Percentiles rank a stretch among this genome's conserved stretches.
phyloP scores from a whole-genome alignment of 2,113 vertebrate species.

The Rhizomys pruinosus region DNA sequence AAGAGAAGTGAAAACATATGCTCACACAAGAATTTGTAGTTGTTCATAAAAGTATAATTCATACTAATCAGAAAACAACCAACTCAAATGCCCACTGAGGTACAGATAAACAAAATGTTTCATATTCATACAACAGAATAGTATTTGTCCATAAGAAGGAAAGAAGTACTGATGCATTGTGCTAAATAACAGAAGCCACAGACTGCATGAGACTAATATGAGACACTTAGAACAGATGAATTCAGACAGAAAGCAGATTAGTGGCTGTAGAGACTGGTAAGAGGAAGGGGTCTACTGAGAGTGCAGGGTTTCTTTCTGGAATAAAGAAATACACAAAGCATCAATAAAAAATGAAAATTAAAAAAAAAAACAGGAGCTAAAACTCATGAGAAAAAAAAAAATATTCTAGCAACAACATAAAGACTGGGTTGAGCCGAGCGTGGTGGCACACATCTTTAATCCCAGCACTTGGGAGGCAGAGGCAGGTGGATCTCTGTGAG shows the following conservation, averaged over 20 bases:
- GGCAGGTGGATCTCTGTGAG: too few species aligned
- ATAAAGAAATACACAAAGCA: too few species aligned
- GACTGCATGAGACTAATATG: neutral
- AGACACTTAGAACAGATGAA: neutral
- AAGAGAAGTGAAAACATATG: constrained; percentile 30
- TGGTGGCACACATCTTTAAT: too few species aligned
- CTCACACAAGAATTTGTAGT: neutral
- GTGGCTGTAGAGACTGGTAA: neutral
- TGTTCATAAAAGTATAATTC: neutral
- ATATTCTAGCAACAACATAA: too few species aligned
- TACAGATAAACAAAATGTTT: neutral
- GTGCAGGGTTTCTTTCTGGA: neutral
- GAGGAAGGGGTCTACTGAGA: neutral
- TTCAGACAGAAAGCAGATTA: neutral
- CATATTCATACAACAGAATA: neutral
- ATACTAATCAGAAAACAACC: neutral
- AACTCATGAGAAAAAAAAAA: too few species aligned
- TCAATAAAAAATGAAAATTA: too few species aligned
- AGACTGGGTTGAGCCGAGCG: too few species aligned
- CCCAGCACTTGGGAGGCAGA: too few species aligned
- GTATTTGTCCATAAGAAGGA: constrained; percentile 40
- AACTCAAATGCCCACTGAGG: neutral
- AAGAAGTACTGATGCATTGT: neutral
- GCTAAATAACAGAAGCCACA: constrained; percentile 42
- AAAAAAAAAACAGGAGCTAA: too few species aligned